Evolutionary conservation across 1,140 invertebrate species (phyloP), one percentile per base, ranked within the genome.

Genomic region (Drosophila ohnishii): DNA sequence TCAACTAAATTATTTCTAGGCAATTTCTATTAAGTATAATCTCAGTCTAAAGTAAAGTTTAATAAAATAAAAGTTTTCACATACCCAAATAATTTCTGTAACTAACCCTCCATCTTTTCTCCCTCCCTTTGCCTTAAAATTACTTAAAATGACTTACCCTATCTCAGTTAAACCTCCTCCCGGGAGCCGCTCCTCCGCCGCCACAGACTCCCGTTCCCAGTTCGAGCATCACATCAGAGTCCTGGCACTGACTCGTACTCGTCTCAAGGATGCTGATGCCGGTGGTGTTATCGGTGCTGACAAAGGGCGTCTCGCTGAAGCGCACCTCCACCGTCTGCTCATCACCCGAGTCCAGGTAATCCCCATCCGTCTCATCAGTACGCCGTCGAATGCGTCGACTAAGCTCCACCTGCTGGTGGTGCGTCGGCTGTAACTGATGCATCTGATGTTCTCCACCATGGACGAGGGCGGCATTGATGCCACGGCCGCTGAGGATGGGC

Each of bases 321-420:
- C 85, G 87, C 70, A 91, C 83, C 53, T 91, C 90, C 8, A 91
- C 80, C 3, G 90, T 91, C 53, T 91, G 81, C 61, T 91, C 90
- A 47, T 91, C 90, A n/a, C 76, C 79, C 7, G 90, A 91, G 50
- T 91, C 83, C 2, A 84, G 79, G 59, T 78, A 84, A 28, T 88
- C 84, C 6, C 55, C 59, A 42, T 91, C 90, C 32, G 65, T 69
- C 8, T 91, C 80, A 32, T 91, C 90, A 6, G 73, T 84, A 5
- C 80, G 69, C 32, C 80, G 62, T 1, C 80, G 62, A 5, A 71
- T 47, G 34, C 85, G 62, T 5, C 69, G 14, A 56, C 48, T 51
- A 7, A 85, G 53, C 45, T 89, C 85, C 47, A 79, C 60, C 39
- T 83, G 84, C 58, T 85, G 74, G 16, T 78, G 61, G 11, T 75